These are phyloP conservation scores for Azorinus chamasolen DNA, from an alignment of 2,888 invertebrate genomes.

Conservation along the genomic window DNA sequence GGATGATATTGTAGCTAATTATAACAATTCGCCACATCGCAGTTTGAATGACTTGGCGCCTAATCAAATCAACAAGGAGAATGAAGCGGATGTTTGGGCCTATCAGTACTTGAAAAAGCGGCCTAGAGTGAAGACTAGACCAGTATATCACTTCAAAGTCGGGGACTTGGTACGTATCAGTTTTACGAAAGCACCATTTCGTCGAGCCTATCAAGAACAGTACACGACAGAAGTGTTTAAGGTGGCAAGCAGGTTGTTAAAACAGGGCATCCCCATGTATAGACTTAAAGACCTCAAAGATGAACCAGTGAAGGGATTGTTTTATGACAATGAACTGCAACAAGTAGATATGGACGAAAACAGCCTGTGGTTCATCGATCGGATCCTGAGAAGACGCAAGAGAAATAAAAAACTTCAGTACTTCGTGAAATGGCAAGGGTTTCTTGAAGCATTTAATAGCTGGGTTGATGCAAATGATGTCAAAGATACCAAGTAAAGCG, in stretches of 20 bases:
- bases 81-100: constrained; percentile 49
- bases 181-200: constrained; percentile 22
- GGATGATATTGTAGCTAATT: constrained; percentile 14
- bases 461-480: constrained; percentile 47
- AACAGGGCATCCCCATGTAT: constrained; percentile 38
- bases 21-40: constrained; percentile 28
- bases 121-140: constrained; percentile 11
- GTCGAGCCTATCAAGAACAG: constrained; percentile 39
- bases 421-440: constrained; percentile 48
- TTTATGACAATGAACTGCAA: constrained; percentile 38
- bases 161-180: constrained; percentile 37
- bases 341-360: constrained; percentile 47
- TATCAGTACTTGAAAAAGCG: constrained; percentile 30
- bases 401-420: constrained; percentile 42
- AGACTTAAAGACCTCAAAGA: constrained; percentile 35
- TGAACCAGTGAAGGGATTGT: constrained; percentile 32
- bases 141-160: constrained; percentile 15
- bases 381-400: constrained; percentile 31
- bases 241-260: constrained; percentile 14
- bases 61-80: constrained; percentile 22
- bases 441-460: constrained; percentile 46
- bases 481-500: constrained; percentile 19
- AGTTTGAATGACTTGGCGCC: constrained; percentile 30
- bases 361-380: constrained; percentile 42
- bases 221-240: constrained; percentile 42